Base-by-base conservation (phyloP, 1,140 invertebrate genomes). In the Ctenoplectra terminalis region DNA sequence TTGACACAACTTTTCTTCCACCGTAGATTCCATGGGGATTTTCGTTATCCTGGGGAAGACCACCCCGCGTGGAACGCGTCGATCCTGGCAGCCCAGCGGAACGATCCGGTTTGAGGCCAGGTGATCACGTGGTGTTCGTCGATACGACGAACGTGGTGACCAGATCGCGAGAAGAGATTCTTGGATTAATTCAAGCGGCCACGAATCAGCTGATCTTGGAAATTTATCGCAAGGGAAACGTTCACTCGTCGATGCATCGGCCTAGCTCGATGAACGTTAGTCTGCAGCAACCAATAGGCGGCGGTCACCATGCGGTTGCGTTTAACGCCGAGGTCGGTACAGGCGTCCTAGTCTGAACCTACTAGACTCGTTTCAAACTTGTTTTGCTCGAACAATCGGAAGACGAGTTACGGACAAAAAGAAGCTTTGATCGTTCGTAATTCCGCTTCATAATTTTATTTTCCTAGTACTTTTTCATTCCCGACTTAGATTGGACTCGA, bases 21-120 rank as follows among this genome's bases (percentile, higher is more conserved):
- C 81, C 82, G 11, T 85, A 94, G 92, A 66, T 93, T 37, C 90
- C 93, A 84, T 93, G 93, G 93, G 93, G 93, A 64, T 98, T 99
- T 93, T 98, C 97, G 7, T 96, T 99, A n/a, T 96, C 98, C 1
- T 98, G 98, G 96, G 98, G 97, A 4, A 96, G 97, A 89, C 98
- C 98, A 26, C 97, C 96, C n/a, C 95, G 97, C 17, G 96, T 99
- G 31, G 98, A 98, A 89, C 94, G 97, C 74, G 97, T 98, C 2
- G 97, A 98, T 86, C 95, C 96, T 0, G 96, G 96, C 11, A 94
- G 97, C n/a, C 96, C 97, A 0, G 97, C 97, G 7, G 97, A 98
- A 69, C 94, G 95, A 3, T 96, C 97, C 4, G 97, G 97, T 1
- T 95, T 98, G 5, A 93, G 96, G 78, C 96, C 97, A 0, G 97